Evolutionary conservation across 1,140 invertebrate species (phyloP), one percentile per base, ranked within the genome.

Genomic region (Aplysia californica): DNA sequence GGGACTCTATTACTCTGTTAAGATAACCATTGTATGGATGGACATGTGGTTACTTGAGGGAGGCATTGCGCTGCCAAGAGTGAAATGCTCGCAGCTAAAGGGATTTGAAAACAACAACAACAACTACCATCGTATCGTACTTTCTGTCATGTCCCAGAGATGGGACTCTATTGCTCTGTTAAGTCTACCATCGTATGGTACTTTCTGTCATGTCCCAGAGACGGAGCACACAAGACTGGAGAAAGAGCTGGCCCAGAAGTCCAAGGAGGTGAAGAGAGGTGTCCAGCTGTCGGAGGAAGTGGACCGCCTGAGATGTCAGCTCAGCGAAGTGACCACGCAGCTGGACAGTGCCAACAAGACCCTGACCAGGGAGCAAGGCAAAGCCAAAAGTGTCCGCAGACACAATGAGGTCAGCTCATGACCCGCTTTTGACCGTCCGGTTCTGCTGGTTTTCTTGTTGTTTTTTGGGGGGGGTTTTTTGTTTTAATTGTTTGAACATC

Each of bases 341-440:
- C 82, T 89, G 64, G 81, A 85, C 4, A 44, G 68, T 58, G 78
- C 82, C 1, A 38, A 73, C 0, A 85, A 83, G 74, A 83, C 86
- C 50, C 80, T 87, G 10, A 74, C 80, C 65, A 82, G 78, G 58
- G 86, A 89, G 69, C 82, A 86, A 41, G 85, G 84, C 3, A 87
- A 82, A 67, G 86, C 81, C 74, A 85, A 82, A 72, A 88, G 85
- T 83, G 81, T 82, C 1, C 72, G 80, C 20, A 86, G 85, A 82
- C 85, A 87, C 77, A 86, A 78, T 58, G 82, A 88, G 81, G 88
- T 89, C 78, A 36, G 39, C 35, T 10, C 26, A 20, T 31, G 65
- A 31, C 1, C 59, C 10, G 1, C 10, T n/a, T 75, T 26, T 15
- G 18, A 66, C 26, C 2, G 23, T 10, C 21, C 23, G 21, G 31